A percentile compares a stretch with the other conserved stretches of the same genome.
Evolutionary conservation across 2,113 vertebrate species (phyloP).

Genomic region (Grammomys surdaster): DNA sequence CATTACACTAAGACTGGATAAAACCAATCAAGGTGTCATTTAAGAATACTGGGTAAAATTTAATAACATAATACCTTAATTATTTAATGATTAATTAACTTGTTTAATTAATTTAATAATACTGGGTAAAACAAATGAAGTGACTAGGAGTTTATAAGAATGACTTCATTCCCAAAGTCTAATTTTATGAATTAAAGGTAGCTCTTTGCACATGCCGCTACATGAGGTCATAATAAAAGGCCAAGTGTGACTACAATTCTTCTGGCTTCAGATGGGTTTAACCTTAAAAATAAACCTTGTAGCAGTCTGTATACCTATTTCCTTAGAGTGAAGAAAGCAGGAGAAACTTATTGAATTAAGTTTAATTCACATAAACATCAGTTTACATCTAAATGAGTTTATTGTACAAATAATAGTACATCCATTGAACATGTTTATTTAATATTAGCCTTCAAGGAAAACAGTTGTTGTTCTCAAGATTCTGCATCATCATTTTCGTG

Average conservation of each 20-base stretch:
- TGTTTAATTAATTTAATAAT: neutral
- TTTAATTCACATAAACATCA: neutral
- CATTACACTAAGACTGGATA: neutral
- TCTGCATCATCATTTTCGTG: neutral
- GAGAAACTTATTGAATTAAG: slow-evolving; percentile 13
- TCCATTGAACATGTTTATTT: neutral
- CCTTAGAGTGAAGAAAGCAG: slow-evolving; percentile 26
- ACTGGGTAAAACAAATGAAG: neutral
- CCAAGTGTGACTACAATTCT: neutral
- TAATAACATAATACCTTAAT: neutral
- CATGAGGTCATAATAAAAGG: neutral
- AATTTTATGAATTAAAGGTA: neutral
- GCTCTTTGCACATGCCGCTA: neutral
- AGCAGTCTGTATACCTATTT: neutral
- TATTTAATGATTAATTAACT: neutral
- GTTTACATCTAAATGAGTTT: slow-evolving; percentile 57
- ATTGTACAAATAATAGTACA: neutral
- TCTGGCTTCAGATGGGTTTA: neutral
- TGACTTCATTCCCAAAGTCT: neutral
- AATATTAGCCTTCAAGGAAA: neutral
- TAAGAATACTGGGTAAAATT: neutral
- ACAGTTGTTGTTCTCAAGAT: neutral
- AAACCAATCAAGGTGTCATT: slow-evolving; percentile 9
- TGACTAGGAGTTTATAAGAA: neutral
- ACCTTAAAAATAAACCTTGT: neutral